phyloP scores from a whole-genome alignment of 2,888 invertebrate genomes.

The Diloba caeruleocephala region DNA sequence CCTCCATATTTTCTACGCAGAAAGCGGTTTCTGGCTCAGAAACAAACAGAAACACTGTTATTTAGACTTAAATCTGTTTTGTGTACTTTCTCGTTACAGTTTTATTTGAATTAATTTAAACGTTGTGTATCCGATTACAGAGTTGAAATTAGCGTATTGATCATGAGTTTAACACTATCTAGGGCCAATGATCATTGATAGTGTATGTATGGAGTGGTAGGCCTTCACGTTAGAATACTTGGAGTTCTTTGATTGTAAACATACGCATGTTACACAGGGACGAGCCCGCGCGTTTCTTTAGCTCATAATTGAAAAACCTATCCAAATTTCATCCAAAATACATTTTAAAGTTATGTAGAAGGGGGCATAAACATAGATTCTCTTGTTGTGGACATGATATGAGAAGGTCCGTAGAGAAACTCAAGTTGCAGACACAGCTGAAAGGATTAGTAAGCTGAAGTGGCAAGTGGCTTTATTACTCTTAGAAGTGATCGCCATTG shows the following conservation, averaged over 20 bases:
- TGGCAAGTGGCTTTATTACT: no score
- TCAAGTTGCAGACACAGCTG: no score
- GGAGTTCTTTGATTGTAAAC: slow-evolving; percentile 31
- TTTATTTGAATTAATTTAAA: slow-evolving; percentile 8
- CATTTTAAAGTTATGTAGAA: no score
- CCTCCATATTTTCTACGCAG: slow-evolving; percentile 27
- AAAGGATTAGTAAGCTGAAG: no score
- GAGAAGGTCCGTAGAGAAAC: no score
- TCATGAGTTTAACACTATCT: slow-evolving; percentile 26
- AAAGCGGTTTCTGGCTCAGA: slow-evolving; percentile 41
- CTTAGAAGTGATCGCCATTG: no score
- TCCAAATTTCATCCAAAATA: no score
- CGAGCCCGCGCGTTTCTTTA: neutral
- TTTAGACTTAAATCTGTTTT: slow-evolving; percentile 19
- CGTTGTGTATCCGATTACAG: neutral
- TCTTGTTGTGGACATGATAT: no score
- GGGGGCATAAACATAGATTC: no score
- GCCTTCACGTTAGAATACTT: slow-evolving; percentile 35
- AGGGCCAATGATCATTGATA: slow-evolving; percentile 38
- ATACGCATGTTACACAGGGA: slow-evolving; percentile 1
- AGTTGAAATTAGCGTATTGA: slow-evolving; percentile 25
- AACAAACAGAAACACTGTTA: slow-evolving; percentile 36
- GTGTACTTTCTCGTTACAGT: slow-evolving; percentile 36
- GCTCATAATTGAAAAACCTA: no score
- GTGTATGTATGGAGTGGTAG: slow-evolving; percentile 22